Base-by-base conservation (phyloP, 1,140 invertebrate genomes). In the Drosophila truncata region DNA sequence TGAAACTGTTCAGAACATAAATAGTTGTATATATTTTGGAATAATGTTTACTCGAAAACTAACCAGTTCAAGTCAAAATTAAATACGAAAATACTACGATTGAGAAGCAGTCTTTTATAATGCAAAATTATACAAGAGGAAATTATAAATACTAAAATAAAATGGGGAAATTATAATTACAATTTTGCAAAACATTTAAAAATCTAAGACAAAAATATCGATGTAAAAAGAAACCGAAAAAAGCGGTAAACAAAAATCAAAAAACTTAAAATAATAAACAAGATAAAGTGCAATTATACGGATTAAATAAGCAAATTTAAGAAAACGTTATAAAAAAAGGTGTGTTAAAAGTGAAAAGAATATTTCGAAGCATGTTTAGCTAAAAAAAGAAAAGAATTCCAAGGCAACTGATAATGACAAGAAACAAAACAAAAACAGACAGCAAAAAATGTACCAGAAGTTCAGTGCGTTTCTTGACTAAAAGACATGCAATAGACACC, bases 21-120 rank as follows among this genome's bases (percentile, higher is more conserved):
- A 91, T 86, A 85, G 85, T 79, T 91, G 85, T 90, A 91, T 85
- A 90, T 91, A 90, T 90, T 90, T 90, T 90, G 86, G 85, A 90
- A 90, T 80, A 78, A 80, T 87, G 82, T 87, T 87, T 88, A 87
- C 82, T 80, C 60, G 77, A 79, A 82, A 83, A 66, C 50, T 78
- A 76, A 76, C 60, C 60, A 79, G 59, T 86, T 67, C 58, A 63
- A 73, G 62, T 64, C 64, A 66, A 81, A 66, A 84, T 83, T 83
- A 78, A 64, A 31, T 46, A 23, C 66, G 63, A 52, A 61, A 60
- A 54, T 44, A 66, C 41, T 44, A 66, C 41, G 23, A 47, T 47
- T 8, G 52, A 33, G 37, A 46, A 29, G 2, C 25, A 41, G 41
- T 69, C 74, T 82, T 82, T 86, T 80, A 67, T 82, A 79, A 82